phyloP scores from a whole-genome alignment of 1,140 invertebrate species.

The Venustaconcha ellipsiformis region DNA sequence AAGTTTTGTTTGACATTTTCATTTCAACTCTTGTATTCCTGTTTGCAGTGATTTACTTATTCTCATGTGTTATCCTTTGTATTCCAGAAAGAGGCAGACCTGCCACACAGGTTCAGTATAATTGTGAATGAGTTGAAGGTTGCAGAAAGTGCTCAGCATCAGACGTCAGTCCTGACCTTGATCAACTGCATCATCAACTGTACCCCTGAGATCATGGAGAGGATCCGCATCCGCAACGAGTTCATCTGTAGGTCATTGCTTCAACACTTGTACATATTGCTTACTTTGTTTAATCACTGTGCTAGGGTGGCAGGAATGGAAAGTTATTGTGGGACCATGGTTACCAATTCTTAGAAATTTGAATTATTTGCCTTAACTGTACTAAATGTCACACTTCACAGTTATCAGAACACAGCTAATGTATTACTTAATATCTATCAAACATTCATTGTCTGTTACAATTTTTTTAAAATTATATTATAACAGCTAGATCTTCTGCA shows the following conservation, averaged over 20 bases:
- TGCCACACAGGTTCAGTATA: conserved; percentile 81
- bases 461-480: too few species aligned
- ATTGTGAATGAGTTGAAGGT: conserved; percentile 88
- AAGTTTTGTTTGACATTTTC: not conserved
- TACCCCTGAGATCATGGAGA: conserved; percentile 83
- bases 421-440: too few species aligned
- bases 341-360: too few species aligned
- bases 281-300: too few species aligned
- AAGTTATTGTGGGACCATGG: too few species aligned
- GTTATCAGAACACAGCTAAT: too few species aligned
- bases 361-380: too few species aligned
- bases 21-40: conserved; percentile 38
- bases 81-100: conserved; percentile 54
- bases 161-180: conserved; percentile 89
- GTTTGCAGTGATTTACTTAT: conserved; percentile 78
- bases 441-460: too few species aligned
- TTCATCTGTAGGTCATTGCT: conserved; percentile 83
- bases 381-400: too few species aligned
- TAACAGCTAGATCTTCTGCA: too few species aligned
- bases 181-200: conserved; percentile 96
- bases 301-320: too few species aligned
- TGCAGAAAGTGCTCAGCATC: conserved; percentile 85
- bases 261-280: too few species aligned
- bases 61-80: conserved; percentile 1
- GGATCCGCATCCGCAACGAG: conserved; percentile 90